Conservation (phyloP, 2,888 invertebrate genomes). For the Mesorhabditis spiculigera region DNA sequence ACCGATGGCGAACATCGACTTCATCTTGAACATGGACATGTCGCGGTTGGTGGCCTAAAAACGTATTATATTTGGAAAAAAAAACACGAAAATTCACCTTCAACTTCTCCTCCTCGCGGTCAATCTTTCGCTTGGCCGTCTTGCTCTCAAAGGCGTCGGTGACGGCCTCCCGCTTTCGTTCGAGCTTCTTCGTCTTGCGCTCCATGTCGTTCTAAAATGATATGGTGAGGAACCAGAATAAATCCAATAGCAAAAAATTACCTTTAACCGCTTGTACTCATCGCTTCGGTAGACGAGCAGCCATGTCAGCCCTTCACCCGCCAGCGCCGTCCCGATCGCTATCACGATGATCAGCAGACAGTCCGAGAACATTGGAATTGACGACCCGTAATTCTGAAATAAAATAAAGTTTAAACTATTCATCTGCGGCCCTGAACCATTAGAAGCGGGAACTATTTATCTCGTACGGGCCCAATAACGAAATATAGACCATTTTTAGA, state of each 20-base stretch:
- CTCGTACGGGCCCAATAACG: too few species aligned
- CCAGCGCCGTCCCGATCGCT: slow-evolving; percentile 88
- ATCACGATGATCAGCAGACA: slow-evolving; percentile 90
- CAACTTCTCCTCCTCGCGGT: slow-evolving; percentile 91
- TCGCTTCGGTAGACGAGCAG: slow-evolving; percentile 94
- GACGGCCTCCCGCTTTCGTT: slow-evolving; percentile 72
- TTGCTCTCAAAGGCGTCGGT: slow-evolving; percentile 34
- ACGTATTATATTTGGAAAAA: background rate
- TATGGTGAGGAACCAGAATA: background rate
- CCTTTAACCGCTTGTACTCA: slow-evolving; percentile 91
- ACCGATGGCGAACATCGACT: slow-evolving; percentile 97
- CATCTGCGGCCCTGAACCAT: too few species aligned
- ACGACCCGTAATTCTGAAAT: background rate
- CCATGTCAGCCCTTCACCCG: slow-evolving; percentile 97
- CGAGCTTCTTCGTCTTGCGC: slow-evolving; percentile 92
- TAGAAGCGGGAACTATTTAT: too few species aligned
- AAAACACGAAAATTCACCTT: slow-evolving; percentile 64
- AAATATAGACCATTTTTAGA: too few species aligned
- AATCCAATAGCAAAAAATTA: slow-evolving; percentile 9
- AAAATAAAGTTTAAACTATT: slow-evolving; percentile 3
- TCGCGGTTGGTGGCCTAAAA: slow-evolving; percentile 84
- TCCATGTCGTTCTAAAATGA: slow-evolving; percentile 88
- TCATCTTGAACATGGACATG: slow-evolving; percentile 94
- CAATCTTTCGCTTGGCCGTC: slow-evolving; percentile 77
- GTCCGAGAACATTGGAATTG: slow-evolving; percentile 74